A percentile compares a stretch with the other conserved stretches of the same genome.
Evolutionary conservation across 2,113 vertebrate species (phyloP).

Genomic region (Clinocottus analis): DNA sequence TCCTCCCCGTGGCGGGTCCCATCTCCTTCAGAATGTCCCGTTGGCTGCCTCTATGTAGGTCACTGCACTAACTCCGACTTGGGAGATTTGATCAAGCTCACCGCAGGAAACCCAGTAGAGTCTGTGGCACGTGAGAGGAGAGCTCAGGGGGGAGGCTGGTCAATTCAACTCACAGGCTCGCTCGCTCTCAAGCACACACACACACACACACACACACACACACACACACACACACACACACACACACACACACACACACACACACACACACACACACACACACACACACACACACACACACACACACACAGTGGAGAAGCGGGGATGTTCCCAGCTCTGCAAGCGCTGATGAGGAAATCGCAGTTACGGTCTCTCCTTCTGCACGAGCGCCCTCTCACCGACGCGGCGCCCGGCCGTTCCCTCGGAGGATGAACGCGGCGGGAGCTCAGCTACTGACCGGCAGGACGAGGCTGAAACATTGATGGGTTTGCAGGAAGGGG

Average conservation of each 20-base stretch:
- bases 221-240: neutral
- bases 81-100: conserved; percentile 48
- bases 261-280: neutral
- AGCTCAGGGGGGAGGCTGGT: conserved; percentile 41
- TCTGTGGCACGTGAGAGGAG: conserved; percentile 40
- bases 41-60: conserved; percentile 61
- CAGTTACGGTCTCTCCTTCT: conserved; percentile 35
- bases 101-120: conserved; percentile 38
- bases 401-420: conserved; percentile 38
- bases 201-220: neutral
- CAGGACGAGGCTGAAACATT: conserved; percentile 43
- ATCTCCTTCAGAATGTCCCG: conserved; percentile 33
- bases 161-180: too few species aligned
- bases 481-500: conserved; percentile 13
- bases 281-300: conserved; percentile 1
- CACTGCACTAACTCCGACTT: conserved; percentile 65
- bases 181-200: neutral
- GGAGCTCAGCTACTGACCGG: neutral
- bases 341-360: conserved; percentile 40
- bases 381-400: conserved; percentile 45
- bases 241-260: too few species aligned
- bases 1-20: conserved; percentile 12
- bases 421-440: conserved; percentile 7
- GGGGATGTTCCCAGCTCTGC: too few species aligned
- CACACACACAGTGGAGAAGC: too few species aligned